Base-by-base conservation (phyloP, 2,113 vertebrate species). In the Motacilla alba region DNA sequence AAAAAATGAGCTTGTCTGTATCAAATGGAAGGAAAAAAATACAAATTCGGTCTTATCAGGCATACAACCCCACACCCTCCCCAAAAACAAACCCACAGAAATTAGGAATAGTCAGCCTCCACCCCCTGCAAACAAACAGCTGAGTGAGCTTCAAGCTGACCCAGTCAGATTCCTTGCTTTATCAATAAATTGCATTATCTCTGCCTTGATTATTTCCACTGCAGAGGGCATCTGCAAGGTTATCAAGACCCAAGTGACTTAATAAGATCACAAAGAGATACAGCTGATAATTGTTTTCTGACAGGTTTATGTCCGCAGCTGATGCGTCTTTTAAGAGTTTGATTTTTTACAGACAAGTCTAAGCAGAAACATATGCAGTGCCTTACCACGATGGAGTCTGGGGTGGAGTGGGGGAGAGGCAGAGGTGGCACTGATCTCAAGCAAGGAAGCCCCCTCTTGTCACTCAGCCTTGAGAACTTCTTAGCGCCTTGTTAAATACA, bases 131-230 rank as follows among this genome's bases (percentile, higher is more conserved):
- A 74, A 80, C 20, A 67, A 77, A 81, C 44, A 95, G 80, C 56
- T 79, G 80, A 94, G 49, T 24, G 53, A 80, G 62, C 55, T 93
- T 94, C 53, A 56, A 60, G 68, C 31, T 83, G 79, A 91, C 73
- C 59, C 70, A 92, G 39, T 81, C 83, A 84, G 73, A 72, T 43
- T 87, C 63, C 76, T 49, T 18, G 22, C 39, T 94, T 94, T 90
- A 94, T 95, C 87, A 91, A 84, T 90, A 95, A 81, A 94, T 79
- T 90, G n/a, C 31, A 90, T 97, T 96, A 94, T 67, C 46, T 88
- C 87, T 70, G 72, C 53, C 87, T 86, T 74, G 55, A 80, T 89
- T 85, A 92, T 84, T 90, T 91, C 73, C 24, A 92, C 58, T 41
- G 55, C 55, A 85, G 62, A 91, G 69, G 55, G 67, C 43, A 92